Base-by-base conservation (phyloP, 2,888 invertebrate genomes). In the Stenotaenia linearis region DNA sequence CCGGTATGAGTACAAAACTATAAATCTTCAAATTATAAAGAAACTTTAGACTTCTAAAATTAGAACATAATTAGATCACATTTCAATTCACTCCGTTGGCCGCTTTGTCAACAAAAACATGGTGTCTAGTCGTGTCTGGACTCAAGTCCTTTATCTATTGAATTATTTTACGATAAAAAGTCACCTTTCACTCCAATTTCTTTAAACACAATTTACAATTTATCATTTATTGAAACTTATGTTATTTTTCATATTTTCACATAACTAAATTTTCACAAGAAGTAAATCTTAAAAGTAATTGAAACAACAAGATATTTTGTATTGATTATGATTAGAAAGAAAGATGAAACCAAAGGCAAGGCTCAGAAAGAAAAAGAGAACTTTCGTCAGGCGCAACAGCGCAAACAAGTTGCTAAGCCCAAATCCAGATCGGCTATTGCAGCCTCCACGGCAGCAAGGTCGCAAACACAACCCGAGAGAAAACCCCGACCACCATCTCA, bases 321-420 rank as follows among this genome's bases (percentile, higher is more conserved):
- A 77, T 77, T 77, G 77, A 77, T 77, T 77, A 45, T 77, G 77
- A 77, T 77, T 77, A 77, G 77, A 40, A 40, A 77, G 40, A 77
- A 45, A 77, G 77, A 61, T 61, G 61, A 77, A 77, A 77, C 25
- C 40, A 77, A 77, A 40, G 77, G 40, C 25, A 77, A 77, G 40
- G 37, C 77, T 45, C 77, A 77, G 77, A 77, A 77, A 77, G 77
- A 77, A 40, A 77, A 77, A 77, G 77, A 77, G 25, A 77, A 77
- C 77, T 40, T 35, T 35, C 77, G 40, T 12, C 77, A 77, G 25
- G 40, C 40, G 77, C 37, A 40, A 77, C 56, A 56, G 56, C 32
- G 76, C 32, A 35, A 77, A 40, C 77, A 40, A 40, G 18, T 77
- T 40, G 37, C 32, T 32, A 77, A 77, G 77, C 77, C 77, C 32